A percentile compares a stretch with the other conserved stretches of the same genome.
These are phyloP conservation scores for Dynastes hyllus DNA, from an alignment of 2,888 invertebrate genomes.

Conservation along the genomic window DNA sequence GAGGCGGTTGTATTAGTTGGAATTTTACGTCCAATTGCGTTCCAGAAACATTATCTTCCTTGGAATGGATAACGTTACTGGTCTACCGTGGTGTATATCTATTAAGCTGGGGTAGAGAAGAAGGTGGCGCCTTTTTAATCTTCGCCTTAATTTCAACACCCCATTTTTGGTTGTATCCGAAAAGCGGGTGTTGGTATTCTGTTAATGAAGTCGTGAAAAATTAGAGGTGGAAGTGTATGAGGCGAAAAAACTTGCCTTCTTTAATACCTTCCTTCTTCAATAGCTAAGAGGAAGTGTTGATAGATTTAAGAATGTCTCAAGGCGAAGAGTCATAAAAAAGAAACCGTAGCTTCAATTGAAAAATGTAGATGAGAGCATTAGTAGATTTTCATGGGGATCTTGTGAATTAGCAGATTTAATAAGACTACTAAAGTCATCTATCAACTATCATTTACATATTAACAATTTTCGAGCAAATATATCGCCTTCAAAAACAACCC, in stretches of 20 bases:
- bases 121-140: constrained; percentile 67
- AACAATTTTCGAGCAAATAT: too few species aligned
- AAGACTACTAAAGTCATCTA: too few species aligned
- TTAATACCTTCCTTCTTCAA: too few species aligned
- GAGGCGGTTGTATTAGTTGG: constrained; percentile 59
- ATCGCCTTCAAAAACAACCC: too few species aligned
- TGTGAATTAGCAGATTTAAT: too few species aligned
- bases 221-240: background rate
- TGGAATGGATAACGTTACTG: constrained; percentile 59
- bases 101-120: background rate
- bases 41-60: constrained; percentile 58
- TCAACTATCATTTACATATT: too few species aligned
- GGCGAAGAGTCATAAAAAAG: too few species aligned
- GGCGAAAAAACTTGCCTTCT: background rate
- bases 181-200: constrained; percentile 63
- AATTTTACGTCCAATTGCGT: constrained; percentile 69
- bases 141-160: constrained; percentile 71
- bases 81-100: background rate
- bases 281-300: too few species aligned
- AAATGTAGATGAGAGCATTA: too few species aligned
- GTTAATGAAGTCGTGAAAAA: constrained; percentile 70
- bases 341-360: too few species aligned
- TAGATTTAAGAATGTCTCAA: too few species aligned
- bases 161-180: constrained; percentile 69
- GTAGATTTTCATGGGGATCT: too few species aligned